Evolutionary conservation across 1,140 invertebrate species (phyloP), one percentile per base, ranked within the genome.

Genomic region (Orussus abietinus): DNA sequence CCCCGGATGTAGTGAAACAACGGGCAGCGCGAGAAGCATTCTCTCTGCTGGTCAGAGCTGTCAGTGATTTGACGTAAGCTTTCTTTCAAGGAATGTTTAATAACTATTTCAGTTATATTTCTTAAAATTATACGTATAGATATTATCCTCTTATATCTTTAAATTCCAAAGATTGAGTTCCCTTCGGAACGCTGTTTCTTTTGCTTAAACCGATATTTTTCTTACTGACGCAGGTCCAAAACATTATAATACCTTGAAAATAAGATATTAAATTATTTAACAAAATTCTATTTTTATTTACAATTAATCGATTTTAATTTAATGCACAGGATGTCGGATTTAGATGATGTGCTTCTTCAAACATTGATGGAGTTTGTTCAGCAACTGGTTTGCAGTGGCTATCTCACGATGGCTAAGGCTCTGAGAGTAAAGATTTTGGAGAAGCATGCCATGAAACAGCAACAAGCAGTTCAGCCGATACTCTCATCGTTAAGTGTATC

Each of bases 31-130:
- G 86, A 40, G 90, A 92, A 72, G 83, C 90, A 13, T 91, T 94
- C 68, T 88, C 90, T 32, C 75, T 98, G 35, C 79, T 96, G 35
- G 90, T 96, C 21, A 72, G 93, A 51, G 90, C 96, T 28, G 90
- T 97, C 32, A 90, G 89, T 64, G 92, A 96, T 71, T 78, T 97
- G 43, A 94, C 92, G 90, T 94, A 72, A 84, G 85, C 84, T 25
- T 7, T 7, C n/a, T 7, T n/a, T 25, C 22, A 25, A 7, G 6
- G 22, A 25, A 25, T 7, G 6, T 7, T 25, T n/a, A n/a, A 7
- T 25, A 7, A 7, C n/a, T n/a, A n/a, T n/a, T 42, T 22, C 4
- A 26, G 1, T 33, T 37, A 20, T 13, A 28, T 36, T n/a, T 9
- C 6, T 6, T 6, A n/a, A n/a, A 18, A 3, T 14, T 13, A 38